Evolutionary conservation across 2,797 vertebrate genomes (phyloP).

Genomic region (Tragelaphus oryx): DNA sequence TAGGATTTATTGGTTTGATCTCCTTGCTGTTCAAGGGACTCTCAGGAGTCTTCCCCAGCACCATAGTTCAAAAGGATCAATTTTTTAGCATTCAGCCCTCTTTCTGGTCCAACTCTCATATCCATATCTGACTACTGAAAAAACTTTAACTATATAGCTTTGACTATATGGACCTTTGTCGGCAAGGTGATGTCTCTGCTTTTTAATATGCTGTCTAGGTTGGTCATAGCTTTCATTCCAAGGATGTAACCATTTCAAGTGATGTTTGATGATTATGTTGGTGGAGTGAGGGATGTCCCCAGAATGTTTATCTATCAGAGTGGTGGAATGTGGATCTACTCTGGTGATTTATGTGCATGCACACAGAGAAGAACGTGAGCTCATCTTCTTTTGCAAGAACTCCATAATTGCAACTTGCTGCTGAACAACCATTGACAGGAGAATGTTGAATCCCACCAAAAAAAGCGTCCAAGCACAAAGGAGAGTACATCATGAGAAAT

Average conservation of each 20-base stretch:
- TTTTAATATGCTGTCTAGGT: not conserved
- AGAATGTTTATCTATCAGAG: fast-evolving
- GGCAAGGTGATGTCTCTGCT: not conserved
- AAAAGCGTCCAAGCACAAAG: not conserved
- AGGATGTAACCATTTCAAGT: not conserved
- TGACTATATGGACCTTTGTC: not conserved
- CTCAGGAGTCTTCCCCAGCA: not conserved
- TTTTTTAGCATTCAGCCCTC: not conserved
- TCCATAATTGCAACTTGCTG: not conserved
- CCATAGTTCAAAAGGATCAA: not conserved
- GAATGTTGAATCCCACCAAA: not conserved
- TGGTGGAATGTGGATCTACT: fast-evolving
- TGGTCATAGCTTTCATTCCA: not conserved
- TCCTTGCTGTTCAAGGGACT: not conserved
- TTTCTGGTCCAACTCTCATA: not conserved
- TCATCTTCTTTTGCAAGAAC: not conserved
- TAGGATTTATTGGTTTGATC: not conserved
- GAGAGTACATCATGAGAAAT: not conserved
- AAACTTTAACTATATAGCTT: not conserved
- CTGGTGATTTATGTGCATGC: not conserved
- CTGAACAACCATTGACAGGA: not conserved
- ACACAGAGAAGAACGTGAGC: not conserved
- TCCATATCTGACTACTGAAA: not conserved
- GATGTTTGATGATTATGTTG: not conserved
- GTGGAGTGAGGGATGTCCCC: not conserved